Base-by-base conservation (phyloP, 2,888 invertebrate species). In the Zygothrica quintamaculata region DNA sequence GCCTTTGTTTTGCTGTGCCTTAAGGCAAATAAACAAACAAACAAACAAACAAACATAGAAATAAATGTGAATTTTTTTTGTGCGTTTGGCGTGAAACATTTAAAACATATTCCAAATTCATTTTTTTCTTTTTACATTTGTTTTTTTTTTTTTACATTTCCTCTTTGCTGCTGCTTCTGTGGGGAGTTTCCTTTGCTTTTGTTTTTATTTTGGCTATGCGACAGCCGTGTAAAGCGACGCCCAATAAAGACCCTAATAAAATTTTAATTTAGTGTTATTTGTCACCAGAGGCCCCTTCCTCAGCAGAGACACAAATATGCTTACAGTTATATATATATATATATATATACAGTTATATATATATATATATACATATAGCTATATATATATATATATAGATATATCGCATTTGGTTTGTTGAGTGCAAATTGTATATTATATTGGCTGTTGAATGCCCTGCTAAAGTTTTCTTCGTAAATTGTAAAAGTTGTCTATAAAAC, bases 191-290 rank as follows among this genome's bases (percentile, higher is more conserved):
- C n/a, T n/a, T 39, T 39, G 43, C 56, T 70, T 68, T 57, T 62
- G 55, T 57, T 67, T 65, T 52, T 39, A 50, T 37, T 51, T 59
- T 56, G 68, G 65, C 73, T 65, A 55, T 60, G 62, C 47, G 59
- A 39, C 65, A 47, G 64, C 18, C 62, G 65, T 67, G 74, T 47
- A 61, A 77, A 70, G 71, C 66, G 75, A 50, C 77, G 74, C 61
- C 77, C 77, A 75, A 82, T 82, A 82, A 82, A 84, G 84, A 82
- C 82, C 84, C 84, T 77, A 82, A 82, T 82, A 82, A 82, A 84
- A 84, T 81, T 84, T 81, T 81, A 81, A 82, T 82, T 81, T 79
- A 82, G 67, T 82, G 77, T 82, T 82, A 82, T 82, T 84, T 84
- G 81, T 79, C 82, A 81, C 82, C 73, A 78, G 82, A 74, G 84